A percentile compares a stretch with the other conserved stretches of the same genome.
Evolutionary conservation across 2,113 vertebrate genomes (phyloP).

Genomic region (Phoxinus phoxinus): DNA sequence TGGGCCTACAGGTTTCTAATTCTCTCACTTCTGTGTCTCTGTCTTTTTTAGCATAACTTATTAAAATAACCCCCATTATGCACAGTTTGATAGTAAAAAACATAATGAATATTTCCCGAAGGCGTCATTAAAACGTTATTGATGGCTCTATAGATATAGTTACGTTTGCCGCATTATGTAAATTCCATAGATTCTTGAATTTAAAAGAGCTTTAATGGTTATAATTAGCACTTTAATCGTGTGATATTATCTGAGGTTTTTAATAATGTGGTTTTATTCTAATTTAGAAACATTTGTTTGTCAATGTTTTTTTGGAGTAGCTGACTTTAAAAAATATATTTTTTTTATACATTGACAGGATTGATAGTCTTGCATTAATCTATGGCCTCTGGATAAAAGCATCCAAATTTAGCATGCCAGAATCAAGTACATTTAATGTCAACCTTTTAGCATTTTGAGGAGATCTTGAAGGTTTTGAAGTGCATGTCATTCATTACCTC

Average conservation of each 20-base stretch:
- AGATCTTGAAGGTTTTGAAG: background rate
- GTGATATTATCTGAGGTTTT: conserved; percentile 56
- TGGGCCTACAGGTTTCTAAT: conserved; percentile 68
- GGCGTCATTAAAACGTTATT: conserved; percentile 58
- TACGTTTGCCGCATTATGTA: conserved; percentile 58
- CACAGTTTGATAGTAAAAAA: conserved; percentile 57
- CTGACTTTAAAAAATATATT: background rate
- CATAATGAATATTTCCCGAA: conserved; percentile 64
- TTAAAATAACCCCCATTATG: conserved; percentile 61
- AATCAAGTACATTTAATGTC: background rate
- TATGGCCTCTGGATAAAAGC: background rate
- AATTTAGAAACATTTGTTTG: conserved; percentile 34
- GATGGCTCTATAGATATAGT: conserved; percentile 55
- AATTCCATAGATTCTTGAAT: conserved; percentile 56
- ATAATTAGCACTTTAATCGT: conserved; percentile 64
- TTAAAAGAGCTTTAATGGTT: conserved; percentile 65
- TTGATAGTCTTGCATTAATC: background rate
- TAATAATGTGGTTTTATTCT: conserved; percentile 38
- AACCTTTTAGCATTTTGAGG: background rate
- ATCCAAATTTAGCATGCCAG: conserved; percentile 1
- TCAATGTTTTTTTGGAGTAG: background rate
- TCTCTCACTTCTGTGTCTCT: background rate
- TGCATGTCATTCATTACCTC: conserved; percentile 19
- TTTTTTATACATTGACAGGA: background rate
- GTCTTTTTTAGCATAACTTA: conserved; percentile 49